A percentile compares a stretch with the other conserved stretches of the same genome.
phyloP scores from a whole-genome alignment of 1,140 invertebrate genomes.

The Saxidomus purpurata region DNA sequence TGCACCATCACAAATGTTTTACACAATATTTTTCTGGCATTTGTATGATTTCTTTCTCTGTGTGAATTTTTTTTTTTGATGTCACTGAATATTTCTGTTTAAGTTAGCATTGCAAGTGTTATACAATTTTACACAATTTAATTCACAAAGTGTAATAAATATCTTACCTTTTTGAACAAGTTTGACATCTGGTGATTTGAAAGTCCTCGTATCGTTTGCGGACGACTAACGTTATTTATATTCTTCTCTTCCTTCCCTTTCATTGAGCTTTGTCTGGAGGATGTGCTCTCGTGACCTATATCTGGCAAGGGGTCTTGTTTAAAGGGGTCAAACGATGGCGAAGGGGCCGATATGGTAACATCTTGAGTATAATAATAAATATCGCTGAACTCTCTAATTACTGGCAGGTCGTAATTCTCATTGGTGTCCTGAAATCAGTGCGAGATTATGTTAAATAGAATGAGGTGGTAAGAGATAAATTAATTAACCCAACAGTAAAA shows the following conservation, averaged over 20 bases:
- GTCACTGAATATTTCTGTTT: too few relatives aligned
- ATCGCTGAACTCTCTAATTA: conserved; percentile 81
- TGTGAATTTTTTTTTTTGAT: too few relatives aligned
- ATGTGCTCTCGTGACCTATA: conserved; percentile 25
- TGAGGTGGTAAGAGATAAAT: background rate
- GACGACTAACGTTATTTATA: background rate
- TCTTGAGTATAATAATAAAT: conserved; percentile 79
- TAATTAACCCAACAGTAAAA: too few relatives aligned
- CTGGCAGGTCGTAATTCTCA: conserved; percentile 80
- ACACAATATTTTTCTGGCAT: too few relatives aligned
- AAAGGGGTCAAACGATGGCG: conserved; percentile 56
- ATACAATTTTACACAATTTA: too few relatives aligned
- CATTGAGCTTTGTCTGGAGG: background rate
- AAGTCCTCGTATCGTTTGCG: conserved; percentile 67
- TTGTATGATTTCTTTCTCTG: too few relatives aligned
- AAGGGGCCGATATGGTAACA: conserved; percentile 26
- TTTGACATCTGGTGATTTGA: conserved; percentile 74
- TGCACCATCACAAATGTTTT: too few relatives aligned
- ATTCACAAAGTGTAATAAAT: too few relatives aligned
- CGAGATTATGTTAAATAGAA: too few relatives aligned
- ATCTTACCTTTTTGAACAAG: conserved; percentile 79
- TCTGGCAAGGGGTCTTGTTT: conserved; percentile 69
- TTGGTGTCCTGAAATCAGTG: conserved; percentile 76
- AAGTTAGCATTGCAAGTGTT: too few relatives aligned
- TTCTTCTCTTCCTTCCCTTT: background rate